These are phyloP conservation scores for Miniopterus natalensis DNA, from an alignment of 2,113 vertebrate species.

Conservation along the genomic window DNA sequence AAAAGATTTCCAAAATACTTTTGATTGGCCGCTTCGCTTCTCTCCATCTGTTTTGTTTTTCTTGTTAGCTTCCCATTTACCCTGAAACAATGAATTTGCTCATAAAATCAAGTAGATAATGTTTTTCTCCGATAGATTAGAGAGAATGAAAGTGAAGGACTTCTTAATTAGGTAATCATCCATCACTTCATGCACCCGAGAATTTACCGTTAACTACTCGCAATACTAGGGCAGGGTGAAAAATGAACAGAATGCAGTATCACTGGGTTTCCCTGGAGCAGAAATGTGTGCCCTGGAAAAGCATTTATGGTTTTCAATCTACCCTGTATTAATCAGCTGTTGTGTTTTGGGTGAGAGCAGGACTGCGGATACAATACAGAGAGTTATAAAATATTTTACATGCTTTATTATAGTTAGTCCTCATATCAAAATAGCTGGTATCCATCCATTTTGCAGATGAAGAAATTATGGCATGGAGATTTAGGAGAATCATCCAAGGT, in stretches of 20 bases:
- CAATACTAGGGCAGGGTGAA: not conserved
- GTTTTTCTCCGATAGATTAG: slow-evolving; percentile 53
- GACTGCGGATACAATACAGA: not conserved
- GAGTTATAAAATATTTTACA: not conserved
- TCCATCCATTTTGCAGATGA: not conserved
- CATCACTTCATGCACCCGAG: not conserved
- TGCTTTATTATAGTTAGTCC: not conserved
- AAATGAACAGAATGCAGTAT: slow-evolving; percentile 15
- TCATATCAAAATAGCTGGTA: not conserved
- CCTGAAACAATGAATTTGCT: slow-evolving; percentile 65
- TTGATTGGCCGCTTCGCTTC: slow-evolving; percentile 46
- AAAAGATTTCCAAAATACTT: slow-evolving; percentile 71
- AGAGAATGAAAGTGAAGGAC: slow-evolving; percentile 43
- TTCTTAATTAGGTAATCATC: slow-evolving; percentile 66
- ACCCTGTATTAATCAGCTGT: not conserved
- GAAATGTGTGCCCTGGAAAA: not conserved
- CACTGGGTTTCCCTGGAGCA: not conserved
- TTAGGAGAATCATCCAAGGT: not conserved
- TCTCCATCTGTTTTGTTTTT: slow-evolving; percentile 56
- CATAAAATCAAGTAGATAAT: slow-evolving; percentile 63
- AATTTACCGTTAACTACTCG: slow-evolving; percentile 56
- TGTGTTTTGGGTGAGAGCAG: not conserved
- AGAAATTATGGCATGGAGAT: not conserved
- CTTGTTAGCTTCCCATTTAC: slow-evolving; percentile 10
- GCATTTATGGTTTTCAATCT: not conserved